These are phyloP conservation scores for Troides helena DNA, from an alignment of 2,888 invertebrate genomes.

Conservation along the genomic window DNA sequence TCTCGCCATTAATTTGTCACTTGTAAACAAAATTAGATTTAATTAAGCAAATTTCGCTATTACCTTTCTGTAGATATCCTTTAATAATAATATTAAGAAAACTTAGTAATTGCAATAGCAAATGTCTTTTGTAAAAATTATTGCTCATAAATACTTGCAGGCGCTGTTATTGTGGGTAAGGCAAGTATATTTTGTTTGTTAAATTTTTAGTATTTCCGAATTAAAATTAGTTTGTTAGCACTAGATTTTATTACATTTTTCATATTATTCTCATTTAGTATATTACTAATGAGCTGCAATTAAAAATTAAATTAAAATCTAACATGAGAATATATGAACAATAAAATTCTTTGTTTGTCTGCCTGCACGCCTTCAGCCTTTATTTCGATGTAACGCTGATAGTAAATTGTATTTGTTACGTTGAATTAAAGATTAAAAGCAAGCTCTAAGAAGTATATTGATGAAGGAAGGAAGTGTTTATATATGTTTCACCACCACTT, in stretches of 20 bases:
- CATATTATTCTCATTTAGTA: too few relatives aligned
- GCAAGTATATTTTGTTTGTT: background rate
- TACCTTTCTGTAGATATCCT: conserved; percentile 5
- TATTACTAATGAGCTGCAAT: too few relatives aligned
- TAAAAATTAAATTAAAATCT: too few relatives aligned
- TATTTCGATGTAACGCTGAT: background rate
- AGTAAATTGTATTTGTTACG: background rate
- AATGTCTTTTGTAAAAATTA: conserved; percentile 11
- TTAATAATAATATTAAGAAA: conserved; percentile 6
- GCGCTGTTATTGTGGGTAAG: conserved; percentile 10
- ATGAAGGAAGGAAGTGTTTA: too few relatives aligned
- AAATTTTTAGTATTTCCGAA: background rate
- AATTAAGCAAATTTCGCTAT: conserved; percentile 17
- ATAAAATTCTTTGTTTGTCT: background rate
- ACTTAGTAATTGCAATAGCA: conserved; percentile 8
- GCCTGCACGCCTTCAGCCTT: background rate
- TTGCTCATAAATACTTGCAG: conserved; percentile 17
- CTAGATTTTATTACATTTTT: too few relatives aligned
- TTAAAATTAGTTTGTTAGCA: background rate
- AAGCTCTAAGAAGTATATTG: too few relatives aligned
- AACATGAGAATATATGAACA: too few relatives aligned
- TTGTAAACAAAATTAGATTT: conserved; percentile 20
- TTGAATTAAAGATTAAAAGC: background rate
- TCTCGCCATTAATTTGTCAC: conserved; percentile 33
- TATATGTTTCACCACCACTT: too few relatives aligned